Percentiles rank a stretch among this genome's conserved stretches.
Conservation (phyloP, 2,888 invertebrate species). For the Liopterus haemorrhoidalis region DNA sequence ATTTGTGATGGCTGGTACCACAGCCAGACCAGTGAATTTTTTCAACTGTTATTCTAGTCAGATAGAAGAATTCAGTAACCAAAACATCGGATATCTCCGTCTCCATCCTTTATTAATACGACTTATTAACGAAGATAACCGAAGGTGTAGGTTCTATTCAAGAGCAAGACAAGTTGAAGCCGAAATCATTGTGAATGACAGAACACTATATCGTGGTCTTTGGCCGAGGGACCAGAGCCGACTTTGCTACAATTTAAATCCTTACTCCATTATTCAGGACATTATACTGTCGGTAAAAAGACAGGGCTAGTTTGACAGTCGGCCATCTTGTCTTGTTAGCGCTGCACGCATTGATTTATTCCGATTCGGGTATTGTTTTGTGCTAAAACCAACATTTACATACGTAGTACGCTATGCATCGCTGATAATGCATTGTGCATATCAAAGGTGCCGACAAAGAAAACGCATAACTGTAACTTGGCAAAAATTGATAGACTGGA, state of each 20-base stretch:
- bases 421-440: conserved; percentile 21
- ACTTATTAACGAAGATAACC: too few relatives aligned
- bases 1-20: conserved; percentile 22
- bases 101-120: too few relatives aligned
- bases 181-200: conserved; percentile 39
- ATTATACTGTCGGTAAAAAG: conserved; percentile 40
- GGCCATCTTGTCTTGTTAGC: conserved; percentile 39
- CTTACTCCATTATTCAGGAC: conserved; percentile 45
- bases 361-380: conserved; percentile 38
- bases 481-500: too few relatives aligned
- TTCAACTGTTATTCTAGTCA: conserved; percentile 14
- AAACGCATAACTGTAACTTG: too few relatives aligned
- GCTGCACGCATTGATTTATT: conserved; percentile 41
- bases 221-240: conserved; percentile 25
- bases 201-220: conserved; percentile 34
- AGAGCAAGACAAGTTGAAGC: too few relatives aligned
- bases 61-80: background rate
- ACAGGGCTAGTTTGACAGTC: conserved; percentile 38
- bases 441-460: conserved; percentile 19
- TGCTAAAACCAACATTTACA: conserved; percentile 22
- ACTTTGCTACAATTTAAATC: conserved; percentile 44
- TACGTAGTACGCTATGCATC: conserved; percentile 23
- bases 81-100: background rate
- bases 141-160: too few relatives aligned
- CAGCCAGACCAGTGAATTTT: too few relatives aligned